Base-by-base conservation (phyloP, 2,113 vertebrate genomes). In the Vombatus ursinus region DNA sequence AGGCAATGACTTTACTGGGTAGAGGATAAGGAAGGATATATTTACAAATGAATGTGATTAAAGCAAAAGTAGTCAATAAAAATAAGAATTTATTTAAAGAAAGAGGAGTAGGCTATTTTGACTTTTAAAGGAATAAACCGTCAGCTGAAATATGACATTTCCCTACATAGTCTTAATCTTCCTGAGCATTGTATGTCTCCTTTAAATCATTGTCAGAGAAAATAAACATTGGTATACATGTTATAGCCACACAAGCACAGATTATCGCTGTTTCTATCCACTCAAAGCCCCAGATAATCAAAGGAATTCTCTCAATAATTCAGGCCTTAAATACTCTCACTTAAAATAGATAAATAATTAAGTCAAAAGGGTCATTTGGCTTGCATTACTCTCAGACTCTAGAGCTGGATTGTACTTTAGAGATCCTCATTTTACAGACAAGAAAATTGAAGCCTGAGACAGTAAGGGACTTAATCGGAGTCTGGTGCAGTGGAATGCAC, bases 221-320 rank as follows among this genome's bases (percentile, higher is more conserved):
- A 94, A 50, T 26, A 90, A 50, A 57, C 44, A 14, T 89, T 44
- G 23, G 31, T 93, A 92, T 28, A 28, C 93, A 90, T 90, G 89
- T 89, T 96, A 94, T 96, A 22, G 23, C 19, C 68, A 84, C 54
- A 68, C 28, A 26, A n/a, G 1, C 54, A 52, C 92, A 92, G 26
- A 92, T 90, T 52, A 68, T 2, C 51, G 68, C 50, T 53, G 4
- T 94, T 91, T 54, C 91, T 92, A 53, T 92, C 1, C 52, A 51
- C 52, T 94, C 50, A 95, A 49, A 94, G n/a, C 26, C 96, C 68
- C 0, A n/a, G 26, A 93, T 51, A 94, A 92, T 44, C 3, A 53
- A 94, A 95, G 90, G 95, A 96, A 52, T 37, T 49, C 91, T 48
- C 25, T 25, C 50, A 57, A 91, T 90, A 93, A 90, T 95, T 91